Percentiles rank a stretch among this genome's conserved stretches.
These are phyloP conservation scores for Lordiphosa andalusiaca DNA, from an alignment of 2,888 invertebrate species.

Conservation along the genomic window DNA sequence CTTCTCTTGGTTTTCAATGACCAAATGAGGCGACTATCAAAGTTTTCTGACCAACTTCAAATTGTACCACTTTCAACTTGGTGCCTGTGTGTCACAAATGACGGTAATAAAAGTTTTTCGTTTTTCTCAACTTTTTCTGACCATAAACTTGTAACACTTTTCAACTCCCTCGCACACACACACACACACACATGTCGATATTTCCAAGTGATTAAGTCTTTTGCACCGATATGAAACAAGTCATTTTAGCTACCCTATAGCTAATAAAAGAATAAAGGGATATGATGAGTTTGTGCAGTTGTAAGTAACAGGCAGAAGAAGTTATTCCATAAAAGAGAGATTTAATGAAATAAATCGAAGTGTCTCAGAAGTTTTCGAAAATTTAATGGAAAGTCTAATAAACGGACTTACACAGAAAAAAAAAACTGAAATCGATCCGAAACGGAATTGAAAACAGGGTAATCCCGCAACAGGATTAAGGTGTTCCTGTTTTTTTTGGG, in stretches of 20 bases:
- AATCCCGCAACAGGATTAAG: too few species aligned
- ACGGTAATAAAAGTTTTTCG: constrained; percentile 37
- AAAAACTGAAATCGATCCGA: too few species aligned
- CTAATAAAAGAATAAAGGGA: constrained; percentile 2
- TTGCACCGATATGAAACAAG: constrained; percentile 34
- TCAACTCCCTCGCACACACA: constrained; percentile 12
- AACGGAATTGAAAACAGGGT: too few species aligned
- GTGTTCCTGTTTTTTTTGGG: too few species aligned
- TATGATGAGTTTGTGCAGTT: neutral
- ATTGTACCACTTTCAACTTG: constrained; percentile 44
- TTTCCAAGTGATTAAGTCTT: constrained; percentile 58
- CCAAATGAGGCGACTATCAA: constrained; percentile 39
- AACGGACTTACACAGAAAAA: too few species aligned
- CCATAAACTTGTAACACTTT: constrained; percentile 46
- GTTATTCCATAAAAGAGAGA: too few species aligned
- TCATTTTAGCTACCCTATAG: constrained; percentile 15
- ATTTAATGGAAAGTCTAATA: too few species aligned
- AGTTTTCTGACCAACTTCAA: constrained; percentile 25
- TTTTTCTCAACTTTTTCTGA: constrained; percentile 16
- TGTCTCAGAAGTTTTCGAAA: too few species aligned
- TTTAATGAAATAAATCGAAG: too few species aligned
- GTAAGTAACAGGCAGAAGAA: too few species aligned
- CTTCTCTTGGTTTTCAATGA: constrained; percentile 33
- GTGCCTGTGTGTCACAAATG: constrained; percentile 26
- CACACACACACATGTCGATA: constrained; percentile 18